Percentiles rank a stretch among this genome's conserved stretches.
Evolutionary conservation across 2,113 vertebrate species (phyloP).

Genomic region (Dermatemys mawii): DNA sequence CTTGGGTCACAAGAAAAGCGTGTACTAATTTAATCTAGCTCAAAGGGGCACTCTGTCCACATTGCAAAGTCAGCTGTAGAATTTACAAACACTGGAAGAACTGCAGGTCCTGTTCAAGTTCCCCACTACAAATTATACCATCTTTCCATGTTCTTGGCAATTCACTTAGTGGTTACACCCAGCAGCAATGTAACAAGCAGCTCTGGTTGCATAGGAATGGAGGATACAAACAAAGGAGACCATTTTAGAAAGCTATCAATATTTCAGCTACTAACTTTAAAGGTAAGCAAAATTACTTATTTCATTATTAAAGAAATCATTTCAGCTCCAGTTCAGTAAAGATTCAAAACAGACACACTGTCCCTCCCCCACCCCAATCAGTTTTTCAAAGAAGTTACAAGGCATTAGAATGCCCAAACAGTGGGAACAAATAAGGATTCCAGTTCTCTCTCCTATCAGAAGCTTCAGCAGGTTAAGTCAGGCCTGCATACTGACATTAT

Average conservation of each 20-base stretch:
- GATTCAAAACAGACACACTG: background rate
- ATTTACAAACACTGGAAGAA: background rate
- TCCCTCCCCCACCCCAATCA: background rate
- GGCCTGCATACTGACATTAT: background rate
- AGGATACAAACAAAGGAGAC: rapidly evolving
- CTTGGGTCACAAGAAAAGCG: background rate
- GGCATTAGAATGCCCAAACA: background rate
- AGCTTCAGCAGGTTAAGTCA: background rate
- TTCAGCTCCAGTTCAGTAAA: rapidly evolving
- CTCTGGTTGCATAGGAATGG: too few relatives aligned
- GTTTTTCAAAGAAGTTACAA: background rate
- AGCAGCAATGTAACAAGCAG: background rate
- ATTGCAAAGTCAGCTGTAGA: background rate
- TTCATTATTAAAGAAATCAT: background rate
- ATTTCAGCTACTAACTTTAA: background rate
- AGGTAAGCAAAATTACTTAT: background rate
- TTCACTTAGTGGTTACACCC: background rate
- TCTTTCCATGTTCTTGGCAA: background rate
- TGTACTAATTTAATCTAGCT: background rate
- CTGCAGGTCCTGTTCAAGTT: background rate
- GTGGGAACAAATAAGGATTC: background rate
- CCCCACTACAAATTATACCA: background rate
- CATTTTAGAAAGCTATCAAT: background rate
- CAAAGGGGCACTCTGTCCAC: background rate
- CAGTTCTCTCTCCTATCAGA: rapidly evolving